These are phyloP conservation scores for Aythya fuligula DNA, from an alignment of 2,797 vertebrate species.

Conservation along the genomic window DNA sequence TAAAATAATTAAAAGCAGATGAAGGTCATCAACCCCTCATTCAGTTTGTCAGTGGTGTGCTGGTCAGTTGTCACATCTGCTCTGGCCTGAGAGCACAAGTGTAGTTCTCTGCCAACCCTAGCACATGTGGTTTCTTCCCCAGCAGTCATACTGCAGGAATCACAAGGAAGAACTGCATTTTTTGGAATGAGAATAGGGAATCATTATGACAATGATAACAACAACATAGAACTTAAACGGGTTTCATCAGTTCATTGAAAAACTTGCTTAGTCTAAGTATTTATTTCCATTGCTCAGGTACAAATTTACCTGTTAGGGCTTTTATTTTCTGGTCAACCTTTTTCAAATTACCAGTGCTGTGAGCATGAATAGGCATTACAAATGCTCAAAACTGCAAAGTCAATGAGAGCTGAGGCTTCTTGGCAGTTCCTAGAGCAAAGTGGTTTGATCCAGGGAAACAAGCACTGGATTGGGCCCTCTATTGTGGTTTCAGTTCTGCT, in stretches of 20 bases:
- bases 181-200: neutral
- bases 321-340: neutral
- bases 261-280: neutral
- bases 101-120: accelerated
- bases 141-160: accelerated
- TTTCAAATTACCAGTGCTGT: neutral
- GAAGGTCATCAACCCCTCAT: neutral
- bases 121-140: accelerated
- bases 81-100: accelerated
- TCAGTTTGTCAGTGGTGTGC: neutral
- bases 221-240: neutral
- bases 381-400: neutral
- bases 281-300: neutral
- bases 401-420: neutral
- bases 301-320: neutral
- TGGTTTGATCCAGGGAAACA: neutral
- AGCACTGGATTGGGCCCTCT: neutral
- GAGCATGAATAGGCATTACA: neutral
- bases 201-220: accelerated
- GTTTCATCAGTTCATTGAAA: neutral
- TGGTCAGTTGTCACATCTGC: neutral
- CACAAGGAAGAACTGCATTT: neutral
- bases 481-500: neutral
- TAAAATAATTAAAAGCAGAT: neutral
- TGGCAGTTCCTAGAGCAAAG: neutral